phyloP scores from a whole-genome alignment of 2,888 invertebrate species.

The Stenchaetothrips biformis region DNA sequence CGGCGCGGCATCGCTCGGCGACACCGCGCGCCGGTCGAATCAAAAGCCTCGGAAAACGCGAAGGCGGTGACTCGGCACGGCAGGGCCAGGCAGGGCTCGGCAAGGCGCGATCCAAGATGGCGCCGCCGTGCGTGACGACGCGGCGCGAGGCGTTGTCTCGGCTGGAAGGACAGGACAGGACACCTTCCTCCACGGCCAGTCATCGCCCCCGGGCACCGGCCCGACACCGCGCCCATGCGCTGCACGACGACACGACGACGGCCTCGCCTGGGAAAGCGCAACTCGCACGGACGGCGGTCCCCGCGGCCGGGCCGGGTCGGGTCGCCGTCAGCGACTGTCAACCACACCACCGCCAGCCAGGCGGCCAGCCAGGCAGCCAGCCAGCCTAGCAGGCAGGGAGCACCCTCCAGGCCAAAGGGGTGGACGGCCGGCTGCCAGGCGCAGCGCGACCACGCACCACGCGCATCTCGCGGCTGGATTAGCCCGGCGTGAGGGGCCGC shows the following conservation, averaged over 20 bases:
- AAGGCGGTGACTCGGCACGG: not conserved
- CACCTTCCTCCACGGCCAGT: too few species aligned
- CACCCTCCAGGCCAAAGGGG: not conserved
- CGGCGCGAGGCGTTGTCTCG: not conserved
- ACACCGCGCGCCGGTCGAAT: too few species aligned
- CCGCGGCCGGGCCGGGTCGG: not conserved
- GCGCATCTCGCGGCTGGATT: too few species aligned
- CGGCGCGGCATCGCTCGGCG: too few species aligned
- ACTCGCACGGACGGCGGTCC: not conserved
- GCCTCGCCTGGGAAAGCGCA: not conserved
- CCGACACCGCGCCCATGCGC: too few species aligned
- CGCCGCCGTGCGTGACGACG: constrained; percentile 11
- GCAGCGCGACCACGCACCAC: not conserved
- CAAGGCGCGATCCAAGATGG: constrained; percentile 2
- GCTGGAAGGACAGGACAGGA: too few species aligned
- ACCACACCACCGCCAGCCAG: not conserved
- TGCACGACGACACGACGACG: not conserved
- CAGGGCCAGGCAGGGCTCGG: not conserved
- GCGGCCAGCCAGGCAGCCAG: not conserved
- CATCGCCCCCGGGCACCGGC: too few species aligned
- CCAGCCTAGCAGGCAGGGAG: too few species aligned
- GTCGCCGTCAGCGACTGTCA: not conserved
- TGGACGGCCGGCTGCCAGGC: not conserved
- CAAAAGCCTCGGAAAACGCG: too few species aligned
- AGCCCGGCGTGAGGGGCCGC: too few species aligned